Base-by-base conservation (phyloP, 2,113 vertebrate genomes). In the Progne subis region DNA sequence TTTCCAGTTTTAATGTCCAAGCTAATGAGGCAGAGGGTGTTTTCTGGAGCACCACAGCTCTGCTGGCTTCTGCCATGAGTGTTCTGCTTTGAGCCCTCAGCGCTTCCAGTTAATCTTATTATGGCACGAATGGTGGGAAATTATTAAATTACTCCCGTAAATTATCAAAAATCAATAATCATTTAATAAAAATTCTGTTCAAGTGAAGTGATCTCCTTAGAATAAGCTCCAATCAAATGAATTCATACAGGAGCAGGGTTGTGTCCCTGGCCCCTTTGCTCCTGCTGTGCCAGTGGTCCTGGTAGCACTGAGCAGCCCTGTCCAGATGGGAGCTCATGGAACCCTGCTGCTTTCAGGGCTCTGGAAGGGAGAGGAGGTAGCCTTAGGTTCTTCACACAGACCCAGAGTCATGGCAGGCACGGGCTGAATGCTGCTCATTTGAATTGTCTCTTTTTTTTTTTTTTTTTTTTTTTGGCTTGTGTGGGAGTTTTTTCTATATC, bases 61-160 rank as follows among this genome's bases (percentile, higher is more conserved):
- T 47, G 2, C 47, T 67, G 29, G 5, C 37, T 74, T 59, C 39
- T 77, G 47, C 81, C 26, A 4, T 20, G 2, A 50, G 49, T 71
- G 25, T 37, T 64, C 49, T 72, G 18, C 14, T 61, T 61, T 37
- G 23, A 81, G 47, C 20, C 50, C 29, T 83, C 47, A 55, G 43
- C 0, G 0, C 14, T 83, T 90, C 47, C 34, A 67, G 0, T 34
- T 43, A 70, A 25, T 63, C 29, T 63, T 74, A 4, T 9, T 34
- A 32, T 52, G 43, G 9, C 63, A 59, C 3, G 12, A 43, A 63
- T 44, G 29, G 16, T 17, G 44, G n/a, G 23, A 63, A 67, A 41
- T 81, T 5, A 56, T 44, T 83, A 39, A 80, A 32, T 82, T 9
- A 32, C 20, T 59, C 28, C 24, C n/a, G 31, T 52, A 75, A 90